phyloP scores from a whole-genome alignment of 2,888 invertebrate species.

The Tipula vernalis region DNA sequence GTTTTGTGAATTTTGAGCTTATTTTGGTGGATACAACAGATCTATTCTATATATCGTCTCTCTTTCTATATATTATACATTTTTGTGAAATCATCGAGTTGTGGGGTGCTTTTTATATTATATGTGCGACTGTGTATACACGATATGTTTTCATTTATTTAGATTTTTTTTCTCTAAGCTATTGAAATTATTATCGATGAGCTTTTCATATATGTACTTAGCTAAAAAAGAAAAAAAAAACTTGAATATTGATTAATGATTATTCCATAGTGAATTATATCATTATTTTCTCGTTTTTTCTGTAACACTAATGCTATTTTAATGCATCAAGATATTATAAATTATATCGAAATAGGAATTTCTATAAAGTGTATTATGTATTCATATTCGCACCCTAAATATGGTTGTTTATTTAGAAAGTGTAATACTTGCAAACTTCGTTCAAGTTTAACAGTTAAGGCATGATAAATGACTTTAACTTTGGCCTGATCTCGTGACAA shows the following conservation, averaged over 20 bases:
- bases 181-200: background rate
- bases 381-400: background rate
- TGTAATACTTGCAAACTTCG: background rate
- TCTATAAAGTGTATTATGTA: background rate
- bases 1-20: background rate
- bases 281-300: background rate
- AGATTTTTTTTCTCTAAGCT: background rate
- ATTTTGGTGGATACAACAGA: background rate
- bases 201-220: background rate
- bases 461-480: background rate
- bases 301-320: conserved; percentile 5
- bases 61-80: background rate
- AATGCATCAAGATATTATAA: conserved; percentile 8
- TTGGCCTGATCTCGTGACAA: background rate
- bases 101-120: background rate
- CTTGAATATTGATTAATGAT: background rate
- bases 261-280: conserved; percentile 4
- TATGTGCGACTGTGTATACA: background rate
- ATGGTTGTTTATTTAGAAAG: background rate
- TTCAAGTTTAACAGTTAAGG: background rate
- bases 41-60: background rate
- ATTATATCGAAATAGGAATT: background rate
- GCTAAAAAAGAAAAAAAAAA: background rate
- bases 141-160: background rate
- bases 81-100: background rate